Evolutionary conservation across 2,888 invertebrate species (phyloP), one percentile per base, ranked within the genome.

Genomic region (Matsumyia berberina): DNA sequence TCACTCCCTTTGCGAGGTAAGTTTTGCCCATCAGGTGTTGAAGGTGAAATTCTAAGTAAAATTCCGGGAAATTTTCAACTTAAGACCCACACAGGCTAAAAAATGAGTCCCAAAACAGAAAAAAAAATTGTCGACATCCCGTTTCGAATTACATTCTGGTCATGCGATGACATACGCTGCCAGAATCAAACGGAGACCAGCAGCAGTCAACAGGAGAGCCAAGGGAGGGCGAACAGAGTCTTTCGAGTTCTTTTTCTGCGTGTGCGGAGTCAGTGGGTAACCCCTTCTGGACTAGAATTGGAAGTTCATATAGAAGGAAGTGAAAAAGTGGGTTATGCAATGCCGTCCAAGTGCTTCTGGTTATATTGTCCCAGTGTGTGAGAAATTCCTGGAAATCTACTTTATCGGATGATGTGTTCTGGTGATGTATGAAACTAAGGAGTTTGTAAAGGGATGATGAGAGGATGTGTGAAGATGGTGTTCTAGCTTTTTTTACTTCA

Each of bases 111-210:
- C 33, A 69, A 70, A 44, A 2, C 3, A 11, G 1, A 46, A 6
- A 46, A 46, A 77, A 83, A 79, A 85, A n/a, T n/a, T n/a, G 35
- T 74, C 70, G 42, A 86, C 86, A 86, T 86, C 86, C 86, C 86
- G 86, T 86, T 72, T 86, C 86, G 69, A 77, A 72, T 86, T 86
- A 72, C 86, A 76, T 70, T 64, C 29, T 64, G 57, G 70, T 78
- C 83, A 83, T 72, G 83, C 78, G 55, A 83, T 83, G 73, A 64
- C 69, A 73, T 64, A 66, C 64, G 53, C 39, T 64, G 64, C 49
- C 58, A 37, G 24, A 17, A 29, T 8, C 31, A 42, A 62, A 35
- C 15, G n/a, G n/a, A 44, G 62, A 69, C 57, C 35, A 53, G 11
- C 62, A 31, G 62, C 42, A 64, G 24, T 8, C 29, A 29, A n/a